Evolutionary conservation across 2,888 invertebrate species (phyloP), one percentile per base, ranked within the genome.

Genomic region (Antheraea yamamai): DNA sequence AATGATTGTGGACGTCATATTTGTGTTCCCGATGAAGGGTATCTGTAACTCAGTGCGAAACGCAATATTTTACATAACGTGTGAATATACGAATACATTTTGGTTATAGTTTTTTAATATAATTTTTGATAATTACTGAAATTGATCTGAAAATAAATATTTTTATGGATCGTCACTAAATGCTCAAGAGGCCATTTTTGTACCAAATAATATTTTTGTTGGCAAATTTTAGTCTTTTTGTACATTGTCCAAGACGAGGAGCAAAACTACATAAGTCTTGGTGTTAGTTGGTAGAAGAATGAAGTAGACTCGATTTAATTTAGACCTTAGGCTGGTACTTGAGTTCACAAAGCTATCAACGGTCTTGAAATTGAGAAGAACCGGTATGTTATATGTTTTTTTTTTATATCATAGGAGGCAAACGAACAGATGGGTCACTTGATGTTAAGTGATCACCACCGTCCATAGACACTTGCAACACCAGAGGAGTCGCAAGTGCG

Each of bases 1-100:
- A 75, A 68, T 73, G 7, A n/a, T 73, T 75, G 75, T 75, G 66
- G 52, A n/a, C 66, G 75, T 72, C 51, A 20, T 75, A 55, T 75
- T 55, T 55, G 71, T 52, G 74, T 74, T 35, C 23, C 8, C 20
- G 23, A 73, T 23, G 10, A 47, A 8, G 23, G 30, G 16, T 8
- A 23, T 23, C 23, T 23, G 2, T n/a, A 66, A 66, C 4, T 26
- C 30, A 16, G 1, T 23, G n/a, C 7, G 10, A 61, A 61, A 10
- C 23, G 23, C 23, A 7, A 58, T 23, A 61, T n/a, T 4, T n/a
- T 12, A 23, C n/a, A n/a, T 61, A 10, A 20, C 61, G 10, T 2
- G 6, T 23, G 61, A 61, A 23, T 7, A 61, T 61, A 23, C 8
- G 23, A 61, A 61, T 23, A n/a, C 8, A 55, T 20, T 55, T 20